Evolutionary conservation across 2,113 vertebrate genomes (phyloP).

Genomic region (human): DNA sequence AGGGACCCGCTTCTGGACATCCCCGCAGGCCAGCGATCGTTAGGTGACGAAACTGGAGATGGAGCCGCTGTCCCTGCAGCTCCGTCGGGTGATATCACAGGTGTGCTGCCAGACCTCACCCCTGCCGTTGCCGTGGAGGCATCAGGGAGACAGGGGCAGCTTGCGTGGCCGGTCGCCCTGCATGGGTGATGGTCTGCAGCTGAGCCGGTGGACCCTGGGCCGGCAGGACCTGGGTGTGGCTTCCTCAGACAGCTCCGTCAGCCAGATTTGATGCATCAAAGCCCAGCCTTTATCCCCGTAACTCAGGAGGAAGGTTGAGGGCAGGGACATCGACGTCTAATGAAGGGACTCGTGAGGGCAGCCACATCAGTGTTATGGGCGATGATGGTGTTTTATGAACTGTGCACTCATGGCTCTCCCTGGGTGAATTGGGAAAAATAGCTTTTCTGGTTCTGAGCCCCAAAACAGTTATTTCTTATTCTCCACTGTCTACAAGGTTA

Average conservation of each 20-base stretch:
- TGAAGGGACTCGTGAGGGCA: constrained; percentile 76
- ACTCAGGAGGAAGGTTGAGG: too few species aligned
- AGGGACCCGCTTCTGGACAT: too few species aligned
- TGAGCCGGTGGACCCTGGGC: background rate
- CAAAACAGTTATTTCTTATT: constrained; percentile 81
- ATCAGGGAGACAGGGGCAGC: too few species aligned
- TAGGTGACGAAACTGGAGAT: too few species aligned
- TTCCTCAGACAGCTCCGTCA: background rate
- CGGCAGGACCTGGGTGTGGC: accelerated
- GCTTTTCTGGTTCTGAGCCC: constrained; percentile 83
- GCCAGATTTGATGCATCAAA: background rate
- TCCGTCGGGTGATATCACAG: too few species aligned
- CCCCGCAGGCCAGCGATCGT: too few species aligned
- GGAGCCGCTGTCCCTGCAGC: too few species aligned
- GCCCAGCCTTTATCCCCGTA: background rate
- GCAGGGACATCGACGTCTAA: constrained; percentile 54
- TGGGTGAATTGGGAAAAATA: constrained; percentile 82
- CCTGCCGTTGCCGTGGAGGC: too few species aligned
- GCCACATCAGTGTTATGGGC: constrained; percentile 82
- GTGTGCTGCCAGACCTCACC: too few species aligned
- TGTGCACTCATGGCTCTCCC: constrained; percentile 84
- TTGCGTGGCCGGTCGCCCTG: accelerated
- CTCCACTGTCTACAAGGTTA: constrained; percentile 73
- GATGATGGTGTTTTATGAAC: constrained; percentile 80
- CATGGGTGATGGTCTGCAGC: background rate